A percentile compares a stretch with the other conserved stretches of the same genome.
Evolutionary conservation across 2,888 invertebrate species (phyloP).

Genomic region (Chloromyia formosa): DNA sequence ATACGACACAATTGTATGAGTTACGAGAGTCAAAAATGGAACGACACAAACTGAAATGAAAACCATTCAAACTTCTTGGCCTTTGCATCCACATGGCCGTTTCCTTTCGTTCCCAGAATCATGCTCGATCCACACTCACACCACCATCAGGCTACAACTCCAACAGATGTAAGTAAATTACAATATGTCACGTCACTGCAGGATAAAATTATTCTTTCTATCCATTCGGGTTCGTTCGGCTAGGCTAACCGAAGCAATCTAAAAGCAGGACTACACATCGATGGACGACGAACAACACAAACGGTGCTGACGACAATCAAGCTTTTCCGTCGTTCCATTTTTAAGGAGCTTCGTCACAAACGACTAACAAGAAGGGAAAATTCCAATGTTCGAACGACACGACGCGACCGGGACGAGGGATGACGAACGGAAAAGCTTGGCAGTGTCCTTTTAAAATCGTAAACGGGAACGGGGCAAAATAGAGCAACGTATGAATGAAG

Average conservation of each 20-base stretch:
- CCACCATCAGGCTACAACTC: neutral
- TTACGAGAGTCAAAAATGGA: constrained; percentile 38
- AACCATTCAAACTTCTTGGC: constrained; percentile 38
- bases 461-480: constrained; percentile 14
- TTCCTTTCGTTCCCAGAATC: neutral
- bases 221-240: constrained; percentile 12
- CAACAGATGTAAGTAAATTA: constrained; percentile 35
- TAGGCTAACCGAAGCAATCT: neutral
- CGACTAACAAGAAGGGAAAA: neutral
- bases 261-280: constrained; percentile 18
- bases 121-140: neutral
- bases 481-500: constrained; percentile 19
- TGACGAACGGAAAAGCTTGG: constrained; percentile 12
- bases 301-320: constrained; percentile 40
- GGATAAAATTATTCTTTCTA: constrained; percentile 33
- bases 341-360: constrained; percentile 1
- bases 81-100: constrained; percentile 1
- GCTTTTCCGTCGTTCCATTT: constrained; percentile 38
- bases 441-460: neutral
- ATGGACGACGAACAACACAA: constrained; percentile 1
- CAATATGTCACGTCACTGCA: constrained; percentile 43
- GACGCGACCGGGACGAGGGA: neutral
- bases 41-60: constrained; percentile 29
- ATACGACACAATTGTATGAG: constrained; percentile 34
- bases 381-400: neutral